Percentiles rank a stretch among this genome's conserved stretches.
Conservation (phyloP, 2,888 invertebrate genomes). For the Cancer borealis region DNA sequence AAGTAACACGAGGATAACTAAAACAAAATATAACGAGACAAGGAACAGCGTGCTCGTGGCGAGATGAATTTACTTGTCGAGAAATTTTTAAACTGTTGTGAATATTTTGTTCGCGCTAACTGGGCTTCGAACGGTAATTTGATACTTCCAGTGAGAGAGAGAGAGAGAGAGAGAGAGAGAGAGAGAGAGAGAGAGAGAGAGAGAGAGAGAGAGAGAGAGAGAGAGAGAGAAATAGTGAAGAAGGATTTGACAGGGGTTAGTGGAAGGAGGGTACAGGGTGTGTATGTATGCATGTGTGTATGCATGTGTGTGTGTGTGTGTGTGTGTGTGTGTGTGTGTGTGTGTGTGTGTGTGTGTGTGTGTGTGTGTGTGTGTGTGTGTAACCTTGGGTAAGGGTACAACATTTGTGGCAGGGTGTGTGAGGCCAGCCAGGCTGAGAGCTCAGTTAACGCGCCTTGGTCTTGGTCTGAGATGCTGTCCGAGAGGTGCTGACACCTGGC, state of each 20-base stretch:
- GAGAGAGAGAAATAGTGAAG: neutral
- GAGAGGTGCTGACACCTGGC: too few relatives aligned
- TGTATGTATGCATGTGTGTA: too few relatives aligned
- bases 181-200: neutral
- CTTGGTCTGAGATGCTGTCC: too few relatives aligned
- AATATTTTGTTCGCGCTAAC: neutral
- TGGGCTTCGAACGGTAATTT: neutral
- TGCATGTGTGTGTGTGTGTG: slow-evolving; percentile 2
- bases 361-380: slow-evolving; percentile 20
- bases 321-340: slow-evolving; percentile 12
- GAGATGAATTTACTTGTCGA: neutral
- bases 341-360: slow-evolving; percentile 10
- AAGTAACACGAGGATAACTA: neutral
- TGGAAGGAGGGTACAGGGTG: too few relatives aligned
- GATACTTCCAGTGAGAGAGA: too few relatives aligned
- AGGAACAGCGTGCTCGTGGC: neutral
- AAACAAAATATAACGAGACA: neutral
- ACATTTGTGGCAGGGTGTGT: too few relatives aligned
- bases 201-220: slow-evolving; percentile 11
- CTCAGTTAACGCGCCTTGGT: too few relatives aligned
- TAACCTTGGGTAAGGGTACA: neutral
- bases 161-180: too few relatives aligned
- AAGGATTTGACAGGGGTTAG: too few relatives aligned
- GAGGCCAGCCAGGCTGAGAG: too few relatives aligned
- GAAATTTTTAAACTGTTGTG: neutral